These are phyloP conservation scores for Aurelia aurita complex sp. Pacific DNA, from an alignment of 30 jellyfish, hydroid and myxozoan genomes.

Conservation along the genomic window DNA sequence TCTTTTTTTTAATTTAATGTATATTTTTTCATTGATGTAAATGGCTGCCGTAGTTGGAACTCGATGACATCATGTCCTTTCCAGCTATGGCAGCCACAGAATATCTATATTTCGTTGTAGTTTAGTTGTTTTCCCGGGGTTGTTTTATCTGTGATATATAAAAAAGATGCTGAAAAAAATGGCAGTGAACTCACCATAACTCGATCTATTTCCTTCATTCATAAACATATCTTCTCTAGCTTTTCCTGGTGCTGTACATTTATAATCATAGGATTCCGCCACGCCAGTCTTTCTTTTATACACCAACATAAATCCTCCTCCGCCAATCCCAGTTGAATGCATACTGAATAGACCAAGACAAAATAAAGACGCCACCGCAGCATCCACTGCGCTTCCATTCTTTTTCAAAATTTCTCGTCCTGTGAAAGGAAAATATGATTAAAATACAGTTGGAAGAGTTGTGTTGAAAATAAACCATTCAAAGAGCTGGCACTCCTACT, in stretches of 20 bases:
- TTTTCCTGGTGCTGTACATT: conserved; percentile 96
- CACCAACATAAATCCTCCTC: conserved; percentile 99
- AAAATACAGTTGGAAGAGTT: not conserved
- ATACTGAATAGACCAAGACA: conserved; percentile 96
- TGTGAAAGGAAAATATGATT: conserved; percentile 1
- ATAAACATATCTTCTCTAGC: conserved; percentile 97
- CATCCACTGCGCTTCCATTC: conserved; percentile 99
- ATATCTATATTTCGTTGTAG: too few relatives aligned
- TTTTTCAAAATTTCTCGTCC: conserved; percentile 86
- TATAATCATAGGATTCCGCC: conserved; percentile 85
- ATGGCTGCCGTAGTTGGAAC: too few relatives aligned
- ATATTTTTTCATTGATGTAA: too few relatives aligned
- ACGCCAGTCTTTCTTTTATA: conserved; percentile 70
- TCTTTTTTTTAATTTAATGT: too few relatives aligned
- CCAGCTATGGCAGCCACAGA: too few relatives aligned
- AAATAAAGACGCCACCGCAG: conserved; percentile 93
- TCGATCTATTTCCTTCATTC: conserved; percentile 80
- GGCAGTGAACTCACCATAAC: conserved; percentile 62
- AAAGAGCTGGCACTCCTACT: too few relatives aligned
- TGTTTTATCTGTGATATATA: too few relatives aligned
- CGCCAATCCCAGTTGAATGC: conserved; percentile 99
- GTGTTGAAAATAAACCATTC: too few relatives aligned
- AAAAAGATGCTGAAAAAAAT: too few relatives aligned
- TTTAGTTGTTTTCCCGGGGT: too few relatives aligned
- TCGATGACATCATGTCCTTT: too few relatives aligned